Evolutionary conservation across 2,797 vertebrate species (phyloP), one percentile per base, ranked within the genome.

Genomic region (Diplodus puntazzo): DNA sequence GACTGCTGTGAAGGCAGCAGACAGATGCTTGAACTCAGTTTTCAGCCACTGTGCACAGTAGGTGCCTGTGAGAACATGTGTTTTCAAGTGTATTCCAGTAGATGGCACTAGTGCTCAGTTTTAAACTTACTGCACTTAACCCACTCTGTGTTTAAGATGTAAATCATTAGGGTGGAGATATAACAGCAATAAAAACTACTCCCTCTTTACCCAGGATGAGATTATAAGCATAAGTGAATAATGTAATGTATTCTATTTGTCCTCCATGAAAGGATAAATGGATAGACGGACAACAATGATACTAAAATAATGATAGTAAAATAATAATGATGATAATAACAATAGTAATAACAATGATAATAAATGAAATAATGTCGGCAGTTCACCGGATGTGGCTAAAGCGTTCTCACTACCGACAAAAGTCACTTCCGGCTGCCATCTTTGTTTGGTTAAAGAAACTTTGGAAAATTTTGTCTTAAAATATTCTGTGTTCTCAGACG

Each of bases 31-130:
- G 8, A 53, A 48, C 16, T 64, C 25, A 27, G 52, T 3, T 34
- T 65, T 46, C 18, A 54, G 2, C 64, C 10, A 17, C 12, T 49
- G 11, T 23, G 34, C 34, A 39, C 34, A 39, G 4, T 11, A 18
- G 48, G 21, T 21, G 21, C 4, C 23, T 39, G 2, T 42, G 39
- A 50, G 2, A 73, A 17, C 20, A 50, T 76, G 87, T 67, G 50
- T 58, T 87, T 83, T 76, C 54, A 59, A 12, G 39, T 0, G 11
- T 16, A 0, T 6, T 49, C 82, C 93, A 88, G 55, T 62, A 93
- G 93, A 81, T 91, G 91, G 88, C 85, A 62, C 52, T 82, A 34
- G 42, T 82, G 80, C n/a, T 83, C 66, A 69, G 59, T 59, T 83
- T 20, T 25, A 23, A 46, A 42, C 61, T 25, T 62, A 16, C 4